Percentiles rank a stretch among this genome's conserved stretches.
Evolutionary conservation across 53 echinoderm and acorn worm species (phyloP).

Genomic region (Holothuria leucospilota): DNA sequence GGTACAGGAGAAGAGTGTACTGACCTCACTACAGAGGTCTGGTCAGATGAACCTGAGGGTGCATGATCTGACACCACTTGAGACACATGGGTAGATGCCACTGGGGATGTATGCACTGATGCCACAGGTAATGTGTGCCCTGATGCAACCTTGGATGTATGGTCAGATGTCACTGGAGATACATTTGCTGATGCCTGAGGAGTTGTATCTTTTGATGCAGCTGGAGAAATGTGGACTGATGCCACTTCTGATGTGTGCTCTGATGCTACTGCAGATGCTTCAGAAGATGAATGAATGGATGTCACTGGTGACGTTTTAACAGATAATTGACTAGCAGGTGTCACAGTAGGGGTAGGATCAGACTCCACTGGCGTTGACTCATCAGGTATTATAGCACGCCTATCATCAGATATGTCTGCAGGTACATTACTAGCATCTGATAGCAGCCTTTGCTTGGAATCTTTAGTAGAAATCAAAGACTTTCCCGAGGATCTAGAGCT

Average conservation of each 20-base stretch:
- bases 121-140: too few species aligned
- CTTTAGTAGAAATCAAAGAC: too few species aligned
- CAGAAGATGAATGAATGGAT: not conserved
- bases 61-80: not conserved
- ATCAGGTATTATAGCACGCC: too few species aligned
- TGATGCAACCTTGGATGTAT: too few species aligned
- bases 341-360: too few species aligned
- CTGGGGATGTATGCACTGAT: not conserved
- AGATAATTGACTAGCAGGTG: too few species aligned
- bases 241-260: not conserved
- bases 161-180: not conserved
- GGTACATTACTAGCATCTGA: too few species aligned
- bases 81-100: too few species aligned
- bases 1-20: not conserved
- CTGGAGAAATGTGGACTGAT: slow-evolving; percentile 9
- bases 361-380: too few species aligned
- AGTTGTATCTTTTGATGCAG: slow-evolving; percentile 9
- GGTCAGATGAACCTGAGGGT: not conserved
- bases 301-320: not conserved
- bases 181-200: not conserved
- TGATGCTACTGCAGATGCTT: not conserved
- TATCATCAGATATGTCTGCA: too few species aligned
- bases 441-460: too few species aligned
- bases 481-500: too few species aligned
- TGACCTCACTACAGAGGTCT: not conserved